A percentile compares a stretch with the other conserved stretches of the same genome.
Evolutionary conservation across 37 sponge, comb jelly and placozoan species (phyloP).

Genomic region (Halichondria panicea): DNA sequence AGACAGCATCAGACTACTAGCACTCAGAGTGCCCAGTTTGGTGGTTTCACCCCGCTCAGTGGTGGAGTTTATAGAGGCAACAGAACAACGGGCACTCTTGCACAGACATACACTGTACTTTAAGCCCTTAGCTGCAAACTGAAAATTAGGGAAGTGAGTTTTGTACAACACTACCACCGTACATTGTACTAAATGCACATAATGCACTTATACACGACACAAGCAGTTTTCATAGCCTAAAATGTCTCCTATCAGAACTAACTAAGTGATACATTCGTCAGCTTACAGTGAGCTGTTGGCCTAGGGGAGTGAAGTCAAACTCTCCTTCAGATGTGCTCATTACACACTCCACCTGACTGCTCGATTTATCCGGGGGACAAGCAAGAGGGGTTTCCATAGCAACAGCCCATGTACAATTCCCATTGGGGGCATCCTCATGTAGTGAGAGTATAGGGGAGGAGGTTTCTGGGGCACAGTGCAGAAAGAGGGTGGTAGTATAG

Average conservation of each 20-base stretch:
- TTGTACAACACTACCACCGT: not conserved
- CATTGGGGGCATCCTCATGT: not conserved
- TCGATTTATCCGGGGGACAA: too few relatives aligned
- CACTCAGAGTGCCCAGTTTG: conserved; percentile 14
- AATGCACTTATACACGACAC: not conserved
- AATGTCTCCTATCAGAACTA: not conserved
- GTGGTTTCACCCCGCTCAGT: not conserved
- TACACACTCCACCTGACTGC: too few relatives aligned
- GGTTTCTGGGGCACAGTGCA: conserved; percentile 19
- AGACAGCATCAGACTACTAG: conserved; percentile 2
- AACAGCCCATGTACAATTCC: conserved; percentile 11
- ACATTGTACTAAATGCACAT: not conserved
- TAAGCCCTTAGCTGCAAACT: not conserved
- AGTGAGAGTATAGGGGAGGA: conserved; percentile 5
- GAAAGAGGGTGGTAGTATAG: conserved; percentile 25
- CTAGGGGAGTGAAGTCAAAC: conserved; percentile 28
- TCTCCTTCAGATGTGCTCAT: conserved; percentile 3
- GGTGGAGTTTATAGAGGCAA: not conserved
- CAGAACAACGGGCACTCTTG: not conserved
- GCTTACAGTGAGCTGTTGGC: conserved; percentile 5
- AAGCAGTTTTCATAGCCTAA: too few relatives aligned
- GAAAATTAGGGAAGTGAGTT: not conserved
- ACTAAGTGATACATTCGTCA: not conserved
- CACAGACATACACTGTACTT: not conserved
- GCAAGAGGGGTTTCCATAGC: conserved; percentile 4